Conservation (phyloP, 1,140 invertebrate species). For the Galleria mellonella region DNA sequence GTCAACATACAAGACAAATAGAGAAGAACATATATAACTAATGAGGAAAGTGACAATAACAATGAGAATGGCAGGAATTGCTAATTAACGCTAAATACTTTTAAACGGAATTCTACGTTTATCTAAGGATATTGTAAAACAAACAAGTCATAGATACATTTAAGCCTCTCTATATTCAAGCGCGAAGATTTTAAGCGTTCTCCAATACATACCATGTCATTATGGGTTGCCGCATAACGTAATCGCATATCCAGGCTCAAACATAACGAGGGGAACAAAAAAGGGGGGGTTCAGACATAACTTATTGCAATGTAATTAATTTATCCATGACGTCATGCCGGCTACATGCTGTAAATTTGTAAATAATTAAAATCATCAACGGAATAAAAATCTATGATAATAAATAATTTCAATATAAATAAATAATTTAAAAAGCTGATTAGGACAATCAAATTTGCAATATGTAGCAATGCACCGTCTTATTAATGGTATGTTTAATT, state of each 20-base stretch:
- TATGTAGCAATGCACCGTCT: constrained; percentile 2
- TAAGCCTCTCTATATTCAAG: constrained; percentile 1
- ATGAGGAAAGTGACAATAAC: too few species aligned
- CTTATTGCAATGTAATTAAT: too few species aligned
- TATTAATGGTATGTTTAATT: too few species aligned
- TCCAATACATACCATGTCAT: constrained; percentile 37
- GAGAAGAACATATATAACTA: too few species aligned
- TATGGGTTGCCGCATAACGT: constrained; percentile 24
- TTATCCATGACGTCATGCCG: not conserved
- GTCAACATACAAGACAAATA: too few species aligned
- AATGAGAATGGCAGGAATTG: too few species aligned
- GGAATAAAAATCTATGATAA: not conserved
- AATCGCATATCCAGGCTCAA: constrained; percentile 41
- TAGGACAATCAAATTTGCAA: not conserved
- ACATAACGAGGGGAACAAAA: constrained; percentile 28
- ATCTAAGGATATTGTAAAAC: too few species aligned
- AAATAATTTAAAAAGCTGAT: not conserved
- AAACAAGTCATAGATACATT: constrained; percentile 1
- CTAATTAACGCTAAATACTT: too few species aligned
- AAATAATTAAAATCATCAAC: not conserved
- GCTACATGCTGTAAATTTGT: constrained; percentile 3
- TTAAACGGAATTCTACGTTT: too few species aligned
- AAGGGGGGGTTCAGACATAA: constrained; percentile 6
- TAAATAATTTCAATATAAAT: not conserved
- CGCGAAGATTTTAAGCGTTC: constrained; percentile 11